Evolutionary conservation across 2,113 vertebrate genomes (phyloP), one percentile per base, ranked within the genome.

Genomic region (Oriolus oriolus): DNA sequence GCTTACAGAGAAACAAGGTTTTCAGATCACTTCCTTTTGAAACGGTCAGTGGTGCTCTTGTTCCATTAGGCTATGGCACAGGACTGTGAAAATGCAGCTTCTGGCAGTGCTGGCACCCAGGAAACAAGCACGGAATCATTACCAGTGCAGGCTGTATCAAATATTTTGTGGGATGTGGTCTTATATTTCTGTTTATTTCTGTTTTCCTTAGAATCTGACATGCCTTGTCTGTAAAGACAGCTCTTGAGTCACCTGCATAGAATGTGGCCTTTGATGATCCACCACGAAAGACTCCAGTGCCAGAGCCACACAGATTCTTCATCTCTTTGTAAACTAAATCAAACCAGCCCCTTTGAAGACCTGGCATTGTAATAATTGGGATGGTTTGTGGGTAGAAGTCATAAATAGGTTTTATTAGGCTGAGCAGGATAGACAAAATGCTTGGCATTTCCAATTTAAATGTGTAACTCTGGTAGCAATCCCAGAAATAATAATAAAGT

Each of bases 241-340:
- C 7, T 80, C 60, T 80, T 59, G 37, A 80, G 19, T 60, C 45
- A 49, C 17, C 47, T 53, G 22, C 54, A n/a, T 28, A 78, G 50
- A 24, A 61, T 0, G 0, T 31, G 60, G 50, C 41, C 33, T 73
- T 50, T 39, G 53, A 74, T 0, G 0, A 64, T 33, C 45, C 8
- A 33, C 24, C 35, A 54, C 41, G 74, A 81, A 81, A 28, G 45
- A 31, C 15, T 57, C 26, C 61, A 76, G 39, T 86, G 61, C 57
- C 69, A 84, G 15, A 81, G 28, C 31, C 45, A 81, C 54, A n/a
- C 4, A 64, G 33, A 30, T 69, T 66, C 50, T 86, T 64, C 68
- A 68, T 39, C 27, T 64, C n/a, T 31, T 53, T 75, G 15, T 52
- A 44, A 71, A 60, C 13, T 42, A 54, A 84, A 53, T 27, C 10